phyloP scores from a whole-genome alignment of 2,888 invertebrate genomes.

The Rugalucina vietnamica region DNA sequence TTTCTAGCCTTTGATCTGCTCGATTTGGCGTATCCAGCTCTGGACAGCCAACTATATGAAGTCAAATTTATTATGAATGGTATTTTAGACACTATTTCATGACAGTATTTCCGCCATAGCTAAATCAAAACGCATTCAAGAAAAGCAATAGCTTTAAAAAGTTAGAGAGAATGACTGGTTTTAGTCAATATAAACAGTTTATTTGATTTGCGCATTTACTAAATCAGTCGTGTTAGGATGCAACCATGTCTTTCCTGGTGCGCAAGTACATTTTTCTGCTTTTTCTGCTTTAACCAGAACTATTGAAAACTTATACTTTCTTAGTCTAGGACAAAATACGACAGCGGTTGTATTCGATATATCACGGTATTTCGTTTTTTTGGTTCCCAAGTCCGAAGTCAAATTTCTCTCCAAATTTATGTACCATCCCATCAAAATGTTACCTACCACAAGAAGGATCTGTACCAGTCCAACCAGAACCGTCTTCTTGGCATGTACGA shows the following conservation, averaged over 20 bases:
- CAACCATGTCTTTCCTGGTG: too few relatives aligned
- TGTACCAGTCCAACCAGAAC: conserved; percentile 48
- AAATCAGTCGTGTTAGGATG: too few relatives aligned
- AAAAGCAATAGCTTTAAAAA: too few relatives aligned
- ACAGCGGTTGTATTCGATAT: not conserved
- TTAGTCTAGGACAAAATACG: not conserved
- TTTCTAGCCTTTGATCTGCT: not conserved
- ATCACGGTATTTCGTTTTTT: not conserved
- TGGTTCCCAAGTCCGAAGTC: not conserved
- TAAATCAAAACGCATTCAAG: too few relatives aligned
- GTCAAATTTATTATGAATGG: too few relatives aligned
- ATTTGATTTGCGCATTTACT: too few relatives aligned
- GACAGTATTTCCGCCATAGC: too few relatives aligned
- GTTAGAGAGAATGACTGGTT: too few relatives aligned
- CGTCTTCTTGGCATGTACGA: conserved; percentile 21
- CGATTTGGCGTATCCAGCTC: not conserved
- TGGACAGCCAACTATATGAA: not conserved
- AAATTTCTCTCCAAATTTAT: not conserved
- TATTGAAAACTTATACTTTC: not conserved
- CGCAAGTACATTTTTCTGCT: too few relatives aligned
- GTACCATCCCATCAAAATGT: not conserved
- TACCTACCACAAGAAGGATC: conserved; percentile 47
- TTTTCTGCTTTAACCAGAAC: too few relatives aligned
- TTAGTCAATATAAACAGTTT: too few relatives aligned
- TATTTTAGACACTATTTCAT: too few relatives aligned